A percentile compares a stretch with the other conserved stretches of the same genome.
Evolutionary conservation across 2,888 invertebrate genomes (phyloP).

Genomic region (Formica aserva): DNA sequence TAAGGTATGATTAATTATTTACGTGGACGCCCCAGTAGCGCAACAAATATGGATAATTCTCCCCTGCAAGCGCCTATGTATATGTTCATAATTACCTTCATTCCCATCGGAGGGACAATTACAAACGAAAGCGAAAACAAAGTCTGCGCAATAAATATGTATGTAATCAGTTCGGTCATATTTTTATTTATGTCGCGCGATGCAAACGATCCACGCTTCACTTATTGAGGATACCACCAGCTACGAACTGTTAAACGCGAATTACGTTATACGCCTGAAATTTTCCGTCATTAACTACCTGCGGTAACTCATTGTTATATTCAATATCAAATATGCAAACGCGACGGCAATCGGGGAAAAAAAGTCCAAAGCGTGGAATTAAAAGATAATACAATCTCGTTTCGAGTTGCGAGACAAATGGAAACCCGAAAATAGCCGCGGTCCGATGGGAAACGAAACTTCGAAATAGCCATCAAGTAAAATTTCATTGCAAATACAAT

Average conservation of each 20-base stretch:
- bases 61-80: slow-evolving; percentile 44
- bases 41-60: slow-evolving; percentile 66
- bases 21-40: slow-evolving; percentile 72
- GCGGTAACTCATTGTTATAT: slow-evolving; percentile 24
- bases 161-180: slow-evolving; percentile 25
- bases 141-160: slow-evolving; percentile 20
- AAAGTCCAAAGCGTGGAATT: slow-evolving; percentile 38
- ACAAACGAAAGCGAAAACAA: slow-evolving; percentile 35
- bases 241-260: background rate
- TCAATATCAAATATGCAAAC: slow-evolving; percentile 19
- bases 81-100: slow-evolving; percentile 74
- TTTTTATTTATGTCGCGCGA: slow-evolving; percentile 5
- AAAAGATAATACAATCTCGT: slow-evolving; percentile 47
- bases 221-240: slow-evolving; percentile 2
- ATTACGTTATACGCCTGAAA: slow-evolving; percentile 8
- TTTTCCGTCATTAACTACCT: slow-evolving; percentile 39
- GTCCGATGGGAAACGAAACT: slow-evolving; percentile 7
- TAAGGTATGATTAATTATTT: slow-evolving; percentile 83
- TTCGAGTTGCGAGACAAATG: slow-evolving; percentile 43
- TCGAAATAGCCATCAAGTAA: slow-evolving; percentile 28
- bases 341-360: slow-evolving; percentile 21
- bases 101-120: slow-evolving; percentile 69
- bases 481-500: background rate
- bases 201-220: slow-evolving; percentile 12
- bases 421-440: slow-evolving; percentile 32